These are phyloP conservation scores for Poeciliopsis infans DNA, from an alignment of 2,797 vertebrate genomes.

Conservation along the genomic window DNA sequence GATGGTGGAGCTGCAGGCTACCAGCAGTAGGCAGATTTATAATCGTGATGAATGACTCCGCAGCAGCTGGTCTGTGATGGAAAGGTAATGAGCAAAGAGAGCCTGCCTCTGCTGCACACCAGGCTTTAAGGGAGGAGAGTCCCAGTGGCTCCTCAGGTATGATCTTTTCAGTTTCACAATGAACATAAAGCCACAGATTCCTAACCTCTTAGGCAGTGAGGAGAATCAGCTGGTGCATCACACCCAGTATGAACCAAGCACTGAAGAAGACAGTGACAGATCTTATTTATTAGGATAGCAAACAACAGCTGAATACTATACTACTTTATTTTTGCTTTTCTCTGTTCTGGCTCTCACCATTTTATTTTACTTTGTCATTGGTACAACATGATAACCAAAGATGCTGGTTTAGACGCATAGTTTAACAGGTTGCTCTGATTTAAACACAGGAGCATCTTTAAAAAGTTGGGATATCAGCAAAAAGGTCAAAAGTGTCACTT, in stretches of 20 bases:
- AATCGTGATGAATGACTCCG: constrained; percentile 82
- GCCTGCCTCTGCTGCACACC: constrained; percentile 71
- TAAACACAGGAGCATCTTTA: neutral
- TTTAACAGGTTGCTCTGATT: neutral
- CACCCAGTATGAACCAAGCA: constrained; percentile 10
- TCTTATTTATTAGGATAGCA: constrained; percentile 19
- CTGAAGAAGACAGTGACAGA: constrained; percentile 33
- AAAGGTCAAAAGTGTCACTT: neutral
- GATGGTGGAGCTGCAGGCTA: constrained; percentile 75
- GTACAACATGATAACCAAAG: neutral
- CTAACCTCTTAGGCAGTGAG: constrained; percentile 61
- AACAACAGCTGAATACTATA: constrained; percentile 6
- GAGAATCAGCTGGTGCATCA: constrained; percentile 52
- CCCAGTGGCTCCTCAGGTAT: constrained; percentile 83
- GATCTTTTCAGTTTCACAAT: constrained; percentile 76
- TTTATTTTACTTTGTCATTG: neutral
- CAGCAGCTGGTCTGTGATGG: constrained; percentile 86
- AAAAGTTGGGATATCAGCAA: neutral
- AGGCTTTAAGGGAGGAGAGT: constrained; percentile 79
- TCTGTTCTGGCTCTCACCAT: neutral
- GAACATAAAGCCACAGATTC: constrained; percentile 69
- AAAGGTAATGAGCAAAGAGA: constrained; percentile 87
- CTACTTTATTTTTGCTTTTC: neutral
- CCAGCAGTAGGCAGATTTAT: constrained; percentile 75
- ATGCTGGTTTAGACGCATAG: neutral